Evolutionary conservation across 2,113 vertebrate species (phyloP), one percentile per base, ranked within the genome.

Genomic region (Struthio camelus): DNA sequence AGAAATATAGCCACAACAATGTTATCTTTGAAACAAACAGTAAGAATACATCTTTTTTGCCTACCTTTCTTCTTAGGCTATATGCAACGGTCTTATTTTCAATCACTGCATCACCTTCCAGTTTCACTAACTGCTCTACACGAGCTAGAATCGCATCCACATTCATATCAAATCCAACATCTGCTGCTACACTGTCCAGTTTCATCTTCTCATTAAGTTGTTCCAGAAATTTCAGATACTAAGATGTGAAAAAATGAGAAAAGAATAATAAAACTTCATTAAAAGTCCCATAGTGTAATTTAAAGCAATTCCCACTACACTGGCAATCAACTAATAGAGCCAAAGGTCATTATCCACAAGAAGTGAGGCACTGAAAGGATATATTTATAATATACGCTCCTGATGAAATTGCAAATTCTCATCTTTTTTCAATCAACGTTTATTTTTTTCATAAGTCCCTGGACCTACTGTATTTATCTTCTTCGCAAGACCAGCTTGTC

Each of bases 141-240:
- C 99, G 98, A 62, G 98, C 98, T 89, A 99, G 94, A 92, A 99
- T 97, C 0, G 96, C 96, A 65, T 99, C 98, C 40, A 98, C 87
- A n/a, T 97, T 98, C 99, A 99, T 99, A 86, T 99, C 98, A 44
- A 98, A 99, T 54, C 99, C 99, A 46, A 99, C 96, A 71, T 99
- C 99, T 87, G 96, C 96, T 76, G 97, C 98, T 69, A 99, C 84
- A 18, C 96, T 92, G 38, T 98, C 98, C 70, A 99, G 89, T 79
- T 98, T 99, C 98, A 99, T 98, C 69, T 97, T 98, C 94, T 98
- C 98, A 22, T 98, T 98, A 89, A 99, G 98, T 87, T 98, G 97
- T 9, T 99, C 98, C 97, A 99, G 95, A 97, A 99, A 99, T 90
- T 98, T 98, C 92, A 99, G 97, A 96, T 99, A 99, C 99, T 99